These are phyloP conservation scores for Tribolium madens DNA, from an alignment of 1,140 invertebrate species.

Conservation along the genomic window DNA sequence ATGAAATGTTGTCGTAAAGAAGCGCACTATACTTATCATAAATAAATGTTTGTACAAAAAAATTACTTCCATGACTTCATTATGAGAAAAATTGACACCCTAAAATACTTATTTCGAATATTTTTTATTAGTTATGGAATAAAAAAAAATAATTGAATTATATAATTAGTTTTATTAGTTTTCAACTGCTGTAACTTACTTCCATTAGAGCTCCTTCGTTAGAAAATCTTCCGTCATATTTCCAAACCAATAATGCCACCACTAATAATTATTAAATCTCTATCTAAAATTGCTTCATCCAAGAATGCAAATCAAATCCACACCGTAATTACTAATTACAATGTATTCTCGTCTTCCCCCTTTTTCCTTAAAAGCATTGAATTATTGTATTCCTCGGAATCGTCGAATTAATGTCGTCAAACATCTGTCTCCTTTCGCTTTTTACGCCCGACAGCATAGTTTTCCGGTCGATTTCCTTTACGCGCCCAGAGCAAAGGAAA, in stretches of 20 bases:
- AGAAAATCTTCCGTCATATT: not conserved
- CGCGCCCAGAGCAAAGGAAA: not conserved
- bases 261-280: not conserved
- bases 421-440: not conserved
- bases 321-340: not conserved
- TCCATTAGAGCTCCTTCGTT: not conserved
- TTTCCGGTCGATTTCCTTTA: not conserved
- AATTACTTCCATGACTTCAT: no score
- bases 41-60: no score
- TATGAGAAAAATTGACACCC: no score
- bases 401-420: not conserved
- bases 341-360: not conserved
- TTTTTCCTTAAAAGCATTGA: not conserved
- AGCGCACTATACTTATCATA: no score
- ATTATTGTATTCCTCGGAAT: not conserved
- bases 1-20: no score
- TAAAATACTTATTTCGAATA: no score
- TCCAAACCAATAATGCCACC: not conserved
- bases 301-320: not conserved
- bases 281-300: not conserved
- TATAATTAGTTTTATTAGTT: no score
- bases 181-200: not conserved
- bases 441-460: slow-evolving; percentile 1
- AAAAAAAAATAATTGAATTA: no score
- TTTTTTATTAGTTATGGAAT: no score